A percentile compares a stretch with the other conserved stretches of the same genome.
Evolutionary conservation across 2,797 vertebrate species (phyloP).

Genomic region (Spondyliosoma cantharus): DNA sequence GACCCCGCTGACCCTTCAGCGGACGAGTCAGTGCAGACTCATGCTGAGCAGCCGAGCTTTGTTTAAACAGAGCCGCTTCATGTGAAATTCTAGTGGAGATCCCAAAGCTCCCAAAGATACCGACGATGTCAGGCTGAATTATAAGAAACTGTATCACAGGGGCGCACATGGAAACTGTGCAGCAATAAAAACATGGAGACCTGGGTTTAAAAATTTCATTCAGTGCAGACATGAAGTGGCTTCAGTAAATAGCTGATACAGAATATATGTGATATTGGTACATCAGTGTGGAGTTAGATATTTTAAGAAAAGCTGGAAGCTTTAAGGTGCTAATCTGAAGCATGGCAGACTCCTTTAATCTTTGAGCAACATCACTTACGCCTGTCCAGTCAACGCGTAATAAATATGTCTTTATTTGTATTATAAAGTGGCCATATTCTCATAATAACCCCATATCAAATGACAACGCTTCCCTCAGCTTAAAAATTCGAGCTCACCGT

Average conservation of each 20-base stretch:
- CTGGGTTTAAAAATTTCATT: slow-evolving; percentile 7
- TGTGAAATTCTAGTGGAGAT: slow-evolving; percentile 5
- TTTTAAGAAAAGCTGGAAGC: background rate
- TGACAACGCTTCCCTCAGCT: background rate
- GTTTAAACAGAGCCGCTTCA: background rate
- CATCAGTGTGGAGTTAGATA: background rate
- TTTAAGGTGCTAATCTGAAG: background rate
- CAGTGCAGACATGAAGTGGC: background rate
- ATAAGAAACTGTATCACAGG: slow-evolving; percentile 1
- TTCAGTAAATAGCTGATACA: background rate
- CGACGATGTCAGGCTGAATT: slow-evolving; percentile 6
- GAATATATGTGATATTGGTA: background rate
- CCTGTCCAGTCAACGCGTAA: background rate
- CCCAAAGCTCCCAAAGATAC: background rate
- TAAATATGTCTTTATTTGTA: no score
- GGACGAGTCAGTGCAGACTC: background rate
- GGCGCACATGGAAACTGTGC: background rate
- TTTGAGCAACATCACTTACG: background rate
- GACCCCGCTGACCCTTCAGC: background rate
- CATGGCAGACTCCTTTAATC: background rate
- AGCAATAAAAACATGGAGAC: background rate
- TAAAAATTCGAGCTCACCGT: background rate
- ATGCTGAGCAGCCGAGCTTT: slow-evolving; percentile 3
- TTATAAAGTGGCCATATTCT: background rate
- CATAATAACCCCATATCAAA: background rate